These are phyloP conservation scores for Campoplex capitator DNA, from an alignment of 2,888 invertebrate species.

Conservation along the genomic window DNA sequence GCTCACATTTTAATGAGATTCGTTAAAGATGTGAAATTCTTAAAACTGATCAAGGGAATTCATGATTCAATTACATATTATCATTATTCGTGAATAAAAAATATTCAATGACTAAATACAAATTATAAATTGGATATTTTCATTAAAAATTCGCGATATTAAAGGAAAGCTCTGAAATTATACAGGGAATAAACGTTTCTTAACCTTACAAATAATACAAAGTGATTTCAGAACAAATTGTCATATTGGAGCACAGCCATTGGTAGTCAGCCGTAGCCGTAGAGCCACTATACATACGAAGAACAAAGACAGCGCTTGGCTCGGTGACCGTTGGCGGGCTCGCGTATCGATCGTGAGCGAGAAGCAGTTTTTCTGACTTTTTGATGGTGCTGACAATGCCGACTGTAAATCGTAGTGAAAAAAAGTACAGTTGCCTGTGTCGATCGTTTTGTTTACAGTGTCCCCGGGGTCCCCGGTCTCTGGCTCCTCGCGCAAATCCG, in stretches of 20 bases:
- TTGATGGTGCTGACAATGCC: neutral
- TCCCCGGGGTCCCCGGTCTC: neutral
- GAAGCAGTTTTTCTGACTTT: neutral
- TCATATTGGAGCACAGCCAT: too few relatives aligned
- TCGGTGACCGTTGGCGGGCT: neutral
- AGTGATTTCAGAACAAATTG: neutral
- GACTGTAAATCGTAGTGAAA: neutral
- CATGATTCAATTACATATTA: neutral
- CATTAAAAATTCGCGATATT: neutral
- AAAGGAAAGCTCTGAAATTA: neutral
- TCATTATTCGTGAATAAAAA: neutral
- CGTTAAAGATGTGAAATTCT: neutral
- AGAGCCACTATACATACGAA: too few relatives aligned
- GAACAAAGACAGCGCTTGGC: too few relatives aligned
- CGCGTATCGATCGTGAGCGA: neutral
- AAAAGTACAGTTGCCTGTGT: neutral
- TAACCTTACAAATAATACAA: neutral
- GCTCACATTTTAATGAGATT: neutral
- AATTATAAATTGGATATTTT: neutral
- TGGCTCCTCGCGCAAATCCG: neutral
- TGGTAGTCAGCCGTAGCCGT: too few relatives aligned
- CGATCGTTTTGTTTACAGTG: neutral
- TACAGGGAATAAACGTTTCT: too few relatives aligned
- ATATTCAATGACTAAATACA: neutral
- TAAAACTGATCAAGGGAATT: neutral